A percentile compares a stretch with the other conserved stretches of the same genome.
Conservation (phyloP, 2,113 vertebrate species). For the Salvelinus namaycush region DNA sequence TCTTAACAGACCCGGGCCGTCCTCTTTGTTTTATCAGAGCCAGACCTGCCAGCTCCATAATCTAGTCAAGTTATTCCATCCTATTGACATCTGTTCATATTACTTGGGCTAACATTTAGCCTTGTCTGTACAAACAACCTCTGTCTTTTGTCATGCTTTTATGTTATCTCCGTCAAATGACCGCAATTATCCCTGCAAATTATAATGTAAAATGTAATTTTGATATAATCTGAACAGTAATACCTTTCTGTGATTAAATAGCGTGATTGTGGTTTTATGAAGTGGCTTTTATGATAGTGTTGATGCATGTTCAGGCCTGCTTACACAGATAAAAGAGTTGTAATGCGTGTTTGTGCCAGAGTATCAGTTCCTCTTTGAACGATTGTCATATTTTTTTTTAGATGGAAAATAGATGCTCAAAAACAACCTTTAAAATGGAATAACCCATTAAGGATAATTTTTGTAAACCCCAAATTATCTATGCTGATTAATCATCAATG, state of each 20-base stretch:
- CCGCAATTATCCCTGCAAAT: neutral
- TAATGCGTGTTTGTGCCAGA: constrained; percentile 50
- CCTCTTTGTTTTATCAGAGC: constrained; percentile 39
- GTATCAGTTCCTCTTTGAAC: constrained; percentile 19
- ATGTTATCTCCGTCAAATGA: constrained; percentile 10
- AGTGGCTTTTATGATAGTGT: constrained; percentile 70
- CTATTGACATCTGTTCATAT: constrained; percentile 11
- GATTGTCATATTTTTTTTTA: constrained; percentile 42
- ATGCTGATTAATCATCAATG: constrained; percentile 49
- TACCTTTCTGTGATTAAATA: constrained; percentile 52
- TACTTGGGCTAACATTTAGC: constrained; percentile 2
- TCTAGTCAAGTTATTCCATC: constrained; percentile 9
- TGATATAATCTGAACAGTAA: constrained; percentile 51
- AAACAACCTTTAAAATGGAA: constrained; percentile 55
- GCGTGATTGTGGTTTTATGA: constrained; percentile 52
- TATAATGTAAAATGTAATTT: constrained; percentile 18
- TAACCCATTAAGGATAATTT: constrained; percentile 52
- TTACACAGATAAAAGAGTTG: constrained; percentile 56
- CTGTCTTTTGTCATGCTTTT: neutral
- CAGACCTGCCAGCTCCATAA: constrained; percentile 24
- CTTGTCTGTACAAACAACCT: neutral
- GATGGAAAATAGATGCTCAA: constrained; percentile 33
- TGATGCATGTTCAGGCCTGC: constrained; percentile 53
- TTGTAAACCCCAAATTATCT: constrained; percentile 43
- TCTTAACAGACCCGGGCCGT: constrained; percentile 32